phyloP scores from a whole-genome alignment of 2,797 vertebrate species.

The Psittacula echo region DNA sequence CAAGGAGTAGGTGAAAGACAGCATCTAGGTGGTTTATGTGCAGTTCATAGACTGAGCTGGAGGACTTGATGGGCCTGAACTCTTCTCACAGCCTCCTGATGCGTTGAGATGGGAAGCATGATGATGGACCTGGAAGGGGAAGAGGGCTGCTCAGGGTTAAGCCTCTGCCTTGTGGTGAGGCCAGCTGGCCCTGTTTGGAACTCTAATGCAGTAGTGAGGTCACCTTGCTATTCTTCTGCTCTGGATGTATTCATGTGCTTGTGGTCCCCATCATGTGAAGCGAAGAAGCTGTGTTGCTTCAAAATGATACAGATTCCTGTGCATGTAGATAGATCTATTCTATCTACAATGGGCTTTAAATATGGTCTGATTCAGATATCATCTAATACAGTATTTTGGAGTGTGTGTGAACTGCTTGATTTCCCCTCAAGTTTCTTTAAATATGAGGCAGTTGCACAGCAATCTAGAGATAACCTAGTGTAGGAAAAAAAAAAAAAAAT shows the following conservation, averaged over 20 bases:
- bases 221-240: background rate
- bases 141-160: background rate
- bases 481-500: constrained; percentile 39
- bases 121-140: background rate
- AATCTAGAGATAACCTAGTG: constrained; percentile 8
- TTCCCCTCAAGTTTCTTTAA: constrained; percentile 34
- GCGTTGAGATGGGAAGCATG: background rate
- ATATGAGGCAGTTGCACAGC: background rate
- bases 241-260: background rate
- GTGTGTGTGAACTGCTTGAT: constrained; percentile 7
- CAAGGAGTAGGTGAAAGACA: background rate
- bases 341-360: background rate
- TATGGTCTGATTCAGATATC: background rate
- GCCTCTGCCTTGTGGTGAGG: background rate
- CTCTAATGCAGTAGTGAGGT: background rate
- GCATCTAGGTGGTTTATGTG: background rate
- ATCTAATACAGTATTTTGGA: background rate
- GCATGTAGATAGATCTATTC: background rate
- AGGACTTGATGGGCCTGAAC: background rate
- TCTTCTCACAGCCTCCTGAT: background rate
- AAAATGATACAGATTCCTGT: background rate
- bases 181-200: background rate
- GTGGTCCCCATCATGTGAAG: rapidly evolving
- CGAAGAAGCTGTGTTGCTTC: background rate
- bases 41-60: background rate